Base-by-base conservation (phyloP, 2,113 vertebrate genomes). In the Diadophis punctatus region DNA sequence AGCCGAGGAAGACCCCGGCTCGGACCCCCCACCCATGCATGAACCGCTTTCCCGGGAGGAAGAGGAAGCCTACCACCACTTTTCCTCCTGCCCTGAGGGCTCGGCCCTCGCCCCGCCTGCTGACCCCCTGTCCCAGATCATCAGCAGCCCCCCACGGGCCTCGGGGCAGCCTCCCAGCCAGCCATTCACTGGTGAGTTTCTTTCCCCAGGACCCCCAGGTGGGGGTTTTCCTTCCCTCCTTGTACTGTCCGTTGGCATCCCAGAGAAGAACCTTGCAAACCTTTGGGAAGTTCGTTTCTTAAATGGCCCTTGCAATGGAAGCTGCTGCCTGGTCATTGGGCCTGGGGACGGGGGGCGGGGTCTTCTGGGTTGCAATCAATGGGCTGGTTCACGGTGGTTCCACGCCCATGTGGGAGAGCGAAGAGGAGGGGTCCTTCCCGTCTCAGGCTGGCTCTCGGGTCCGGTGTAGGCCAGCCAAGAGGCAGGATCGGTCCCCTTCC, bases 181-280 rank as follows among this genome's bases (percentile, higher is more conserved):
- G 90, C 99, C 99, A 10, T 99, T 98, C 97, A 99, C 99, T 96
- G 99, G 99, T 99, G 96, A 97, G 96, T 93, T 46, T 30, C n/a
- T 93, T 46, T 20, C n/a, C 18, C 56, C 30, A n/a, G 8, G 30
- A 2, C 1, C 3, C 30, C 30, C 12, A 9, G 51, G 16, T 2
- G 30, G 9, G 0, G 18, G 8, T 1, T 39, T 23, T 55, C 55
- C 55, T 12, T 7, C 56, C 11, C 7, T 8, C 9, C 51, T 46
- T 1, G 25, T 14, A 12, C 27, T 14, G 60, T 14, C 4, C 3
- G 27, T 12, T 63, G 63, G 30, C 63, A 14, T 16, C 4, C 30
- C n/a, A 20, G n/a, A n/a, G 5, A 34, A 74, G 30, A 4, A 2
- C 5, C 60, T 63, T 1, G 60, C 4, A n/a, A n/a, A 5, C 16